phyloP scores from a whole-genome alignment of 2,113 vertebrate genomes.

The Tragelaphus strepsiceros region DNA sequence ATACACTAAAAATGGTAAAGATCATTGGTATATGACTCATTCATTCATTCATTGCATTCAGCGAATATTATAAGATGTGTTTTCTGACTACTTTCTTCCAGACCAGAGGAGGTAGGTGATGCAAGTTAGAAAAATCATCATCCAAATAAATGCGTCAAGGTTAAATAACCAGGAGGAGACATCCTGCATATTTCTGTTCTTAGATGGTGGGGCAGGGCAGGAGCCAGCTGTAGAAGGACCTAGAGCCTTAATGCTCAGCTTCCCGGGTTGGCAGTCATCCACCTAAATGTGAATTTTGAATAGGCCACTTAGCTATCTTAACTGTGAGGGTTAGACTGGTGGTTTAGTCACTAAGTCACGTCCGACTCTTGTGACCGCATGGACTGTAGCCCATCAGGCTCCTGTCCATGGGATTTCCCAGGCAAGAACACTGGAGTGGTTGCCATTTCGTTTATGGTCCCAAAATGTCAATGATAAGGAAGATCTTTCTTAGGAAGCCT shows the following conservation, averaged over 20 bases:
- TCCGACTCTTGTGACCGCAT: not conserved
- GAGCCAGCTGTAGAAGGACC: not conserved
- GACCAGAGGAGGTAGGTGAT: not conserved
- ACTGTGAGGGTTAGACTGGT: not conserved
- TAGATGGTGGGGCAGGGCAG: not conserved
- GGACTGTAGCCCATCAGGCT: not conserved
- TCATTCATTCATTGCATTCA: not conserved
- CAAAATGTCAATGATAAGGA: not conserved
- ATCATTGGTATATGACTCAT: not conserved
- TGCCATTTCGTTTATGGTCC: not conserved
- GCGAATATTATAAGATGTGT: not conserved
- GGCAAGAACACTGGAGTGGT: not conserved
- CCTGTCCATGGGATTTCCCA: not conserved
- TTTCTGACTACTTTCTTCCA: not conserved
- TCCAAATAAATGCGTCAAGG: not conserved
- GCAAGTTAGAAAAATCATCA: not conserved
- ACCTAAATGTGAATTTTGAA: not conserved
- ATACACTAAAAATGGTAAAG: not conserved
- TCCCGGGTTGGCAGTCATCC: not conserved
- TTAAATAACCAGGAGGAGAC: not conserved
- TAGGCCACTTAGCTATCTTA: not conserved
- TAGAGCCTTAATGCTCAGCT: not conserved
- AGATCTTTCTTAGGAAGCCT: conserved; percentile 23
- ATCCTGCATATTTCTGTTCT: not conserved
- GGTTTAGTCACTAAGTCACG: not conserved